These are phyloP conservation scores for Ceyx erithaca DNA, from an alignment of 2,797 vertebrate species.

Conservation along the genomic window DNA sequence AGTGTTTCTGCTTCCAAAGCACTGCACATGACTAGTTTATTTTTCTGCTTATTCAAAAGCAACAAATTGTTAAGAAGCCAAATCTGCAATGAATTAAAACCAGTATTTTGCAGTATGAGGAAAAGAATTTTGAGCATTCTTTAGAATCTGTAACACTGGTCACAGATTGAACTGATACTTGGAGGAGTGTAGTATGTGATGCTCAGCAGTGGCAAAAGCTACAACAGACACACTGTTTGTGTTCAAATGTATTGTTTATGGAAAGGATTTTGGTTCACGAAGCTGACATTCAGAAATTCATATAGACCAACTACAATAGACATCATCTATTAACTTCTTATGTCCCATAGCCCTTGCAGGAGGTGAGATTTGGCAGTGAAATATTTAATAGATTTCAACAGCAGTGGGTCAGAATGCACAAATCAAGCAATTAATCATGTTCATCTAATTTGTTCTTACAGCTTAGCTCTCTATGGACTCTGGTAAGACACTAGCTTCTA, in stretches of 20 bases:
- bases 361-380: not conserved
- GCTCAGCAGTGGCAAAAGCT: not conserved
- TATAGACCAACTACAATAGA: not conserved
- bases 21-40: not conserved
- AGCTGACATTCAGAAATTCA: not conserved
- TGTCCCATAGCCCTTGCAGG: not conserved
- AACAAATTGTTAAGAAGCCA: conserved; percentile 14
- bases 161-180: not conserved
- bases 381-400: conserved; percentile 2
- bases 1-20: conserved; percentile 12
- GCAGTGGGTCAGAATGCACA: not conserved
- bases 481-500: not conserved
- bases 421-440: not conserved
- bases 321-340: not conserved
- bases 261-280: not conserved
- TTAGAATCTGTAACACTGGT: not conserved
- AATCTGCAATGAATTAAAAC: not conserved
- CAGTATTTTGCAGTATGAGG: not conserved
- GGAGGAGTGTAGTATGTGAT: not conserved
- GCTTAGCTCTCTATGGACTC: not conserved
- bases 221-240: not conserved
- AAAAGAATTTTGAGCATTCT: not conserved
- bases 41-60: conserved; percentile 48
- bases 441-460: not conserved
- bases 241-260: not conserved